Evolutionary conservation across 2,888 invertebrate genomes (phyloP), one percentile per base, ranked within the genome.

Genomic region (Caprella mutica): DNA sequence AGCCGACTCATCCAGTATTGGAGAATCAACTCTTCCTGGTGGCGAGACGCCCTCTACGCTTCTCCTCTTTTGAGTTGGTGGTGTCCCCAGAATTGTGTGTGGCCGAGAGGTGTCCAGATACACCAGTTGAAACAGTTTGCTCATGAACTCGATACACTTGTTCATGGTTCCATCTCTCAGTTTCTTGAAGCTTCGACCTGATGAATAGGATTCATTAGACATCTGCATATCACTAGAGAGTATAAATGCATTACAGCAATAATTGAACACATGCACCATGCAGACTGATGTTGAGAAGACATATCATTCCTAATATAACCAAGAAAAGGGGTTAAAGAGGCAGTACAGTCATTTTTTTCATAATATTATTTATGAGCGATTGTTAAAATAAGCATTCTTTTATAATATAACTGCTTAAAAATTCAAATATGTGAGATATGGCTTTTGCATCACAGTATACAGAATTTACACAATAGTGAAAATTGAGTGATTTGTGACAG

Each of bases 171-270:
- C 65, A 35, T 62, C 65, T 12, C 65, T 33, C n/a, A 65, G 54
- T 52, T 65, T 62, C 44, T 50, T 50, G 58, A 58, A 65, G 14
- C 60, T 61, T 21, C 59, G 59, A 23, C 65, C 65, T 65, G 56
- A 8, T 24, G 46, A 33, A 9, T 4, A 33, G 30, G 33, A 26
- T 26, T 33, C 14, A 33, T 14, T 9, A 9, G 9, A 33, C 33
- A 33, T 33, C 33, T 33, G 33, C 33, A 33, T 14, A 33, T 9
- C 14, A 33, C 14, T 14, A 33, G 8, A 9, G 8, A 33, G 14
- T 14, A 33, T 33, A 8, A 33, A 9, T 33, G 33, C 33, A 8
- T 9, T 33, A 14, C 33, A 33, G 8, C 33, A 33, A 14, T 33
- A 8, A 14, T 33, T 8, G 33, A 33, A 14, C 33, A 9, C 33